These are phyloP conservation scores for Chydorus sphaericus DNA, from an alignment of 2,888 invertebrate genomes.

Conservation along the genomic window DNA sequence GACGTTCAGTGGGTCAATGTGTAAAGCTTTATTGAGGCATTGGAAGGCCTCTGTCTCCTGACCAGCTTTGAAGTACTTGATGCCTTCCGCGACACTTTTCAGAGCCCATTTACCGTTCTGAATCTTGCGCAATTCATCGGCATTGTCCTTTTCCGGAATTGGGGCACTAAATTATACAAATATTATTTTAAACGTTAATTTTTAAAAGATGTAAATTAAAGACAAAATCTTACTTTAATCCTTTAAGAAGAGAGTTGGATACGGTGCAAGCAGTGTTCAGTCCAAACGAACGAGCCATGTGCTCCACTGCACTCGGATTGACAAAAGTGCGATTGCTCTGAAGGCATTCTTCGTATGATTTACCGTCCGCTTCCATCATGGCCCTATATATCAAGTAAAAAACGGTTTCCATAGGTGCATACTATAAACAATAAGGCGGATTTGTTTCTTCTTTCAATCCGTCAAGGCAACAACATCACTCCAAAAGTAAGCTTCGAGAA, in stretches of 20 bases:
- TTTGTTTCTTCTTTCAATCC: no score
- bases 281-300: constrained; percentile 8
- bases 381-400: neutral
- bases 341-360: constrained; percentile 12
- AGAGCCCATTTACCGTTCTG: constrained; percentile 91
- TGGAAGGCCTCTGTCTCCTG: constrained; percentile 88
- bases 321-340: constrained; percentile 2
- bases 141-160: constrained; percentile 66
- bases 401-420: no score
- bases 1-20: constrained; percentile 79
- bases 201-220: neutral
- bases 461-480: no score
- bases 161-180: constrained; percentile 40
- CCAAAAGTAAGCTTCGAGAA: no score
- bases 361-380: constrained; percentile 4
- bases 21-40: constrained; percentile 80
- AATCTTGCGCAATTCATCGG: constrained; percentile 65
- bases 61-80: constrained; percentile 84
- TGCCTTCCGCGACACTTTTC: constrained; percentile 85
- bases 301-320: constrained; percentile 10
- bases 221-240: constrained; percentile 43
- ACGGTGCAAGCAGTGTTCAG: constrained; percentile 29
- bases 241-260: constrained; percentile 51
- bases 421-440: neutral
- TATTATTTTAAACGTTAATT: neutral